Conservation (phyloP, 1,140 invertebrate species). For the Bombus sylvicola region DNA sequence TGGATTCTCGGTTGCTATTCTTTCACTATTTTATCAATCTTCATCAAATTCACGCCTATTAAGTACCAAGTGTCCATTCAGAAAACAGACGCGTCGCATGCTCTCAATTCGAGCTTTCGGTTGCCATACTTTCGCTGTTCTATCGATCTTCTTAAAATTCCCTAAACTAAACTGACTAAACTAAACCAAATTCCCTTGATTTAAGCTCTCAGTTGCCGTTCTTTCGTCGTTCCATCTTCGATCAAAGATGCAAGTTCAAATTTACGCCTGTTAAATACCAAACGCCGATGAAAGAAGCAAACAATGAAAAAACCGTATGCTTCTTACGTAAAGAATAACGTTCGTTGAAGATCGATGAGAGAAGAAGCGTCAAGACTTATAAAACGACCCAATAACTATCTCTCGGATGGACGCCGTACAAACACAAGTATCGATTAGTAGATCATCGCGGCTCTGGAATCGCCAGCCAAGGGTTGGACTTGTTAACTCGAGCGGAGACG, state of each 20-base stretch:
- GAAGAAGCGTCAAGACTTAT: neutral
- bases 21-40: neutral
- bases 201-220: no score
- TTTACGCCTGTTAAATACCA: no score
- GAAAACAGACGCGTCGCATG: neutral
- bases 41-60: neutral
- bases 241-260: no score
- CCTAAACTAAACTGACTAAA: no score
- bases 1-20: neutral
- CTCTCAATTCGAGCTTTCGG: neutral
- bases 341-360: neutral
- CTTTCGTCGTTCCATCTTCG: no score
- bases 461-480: neutral
- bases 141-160: no score
- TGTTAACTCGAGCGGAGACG: slow-evolving; percentile 10
- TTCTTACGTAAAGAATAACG: neutral
- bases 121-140: no score
- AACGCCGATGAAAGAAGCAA: neutral
- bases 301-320: neutral
- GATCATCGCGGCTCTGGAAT: neutral
- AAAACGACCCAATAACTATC: neutral
- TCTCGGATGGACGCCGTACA: neutral
- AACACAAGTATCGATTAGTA: slow-evolving; percentile 18
- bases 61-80: neutral
- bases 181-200: no score